A percentile compares a stretch with the other conserved stretches of the same genome.
These are phyloP conservation scores for Geotrupes spiniger DNA, from an alignment of 2,888 invertebrate species.

Conservation along the genomic window DNA sequence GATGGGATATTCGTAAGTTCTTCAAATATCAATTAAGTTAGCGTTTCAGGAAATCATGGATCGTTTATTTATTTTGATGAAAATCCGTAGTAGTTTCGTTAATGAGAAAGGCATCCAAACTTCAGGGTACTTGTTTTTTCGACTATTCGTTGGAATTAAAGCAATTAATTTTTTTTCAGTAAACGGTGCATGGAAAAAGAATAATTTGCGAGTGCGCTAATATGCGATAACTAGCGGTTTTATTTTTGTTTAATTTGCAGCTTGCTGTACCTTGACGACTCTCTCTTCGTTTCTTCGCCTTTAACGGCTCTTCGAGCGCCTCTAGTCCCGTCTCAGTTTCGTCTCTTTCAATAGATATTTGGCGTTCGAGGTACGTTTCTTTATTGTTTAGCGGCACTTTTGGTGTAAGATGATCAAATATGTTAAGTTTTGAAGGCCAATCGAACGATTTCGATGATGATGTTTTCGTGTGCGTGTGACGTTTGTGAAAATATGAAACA, in stretches of 20 bases:
- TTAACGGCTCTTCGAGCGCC: slow-evolving; percentile 66
- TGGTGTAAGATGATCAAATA: slow-evolving; percentile 24
- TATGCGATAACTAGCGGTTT: slow-evolving; percentile 13
- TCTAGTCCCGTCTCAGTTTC: slow-evolving; percentile 61
- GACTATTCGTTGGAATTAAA: too few species aligned
- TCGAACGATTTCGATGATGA: too few species aligned
- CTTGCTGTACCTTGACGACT: slow-evolving; percentile 60
- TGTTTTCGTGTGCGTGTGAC: too few species aligned
- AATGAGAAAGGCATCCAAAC: too few species aligned
- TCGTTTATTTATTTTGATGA: too few species aligned
- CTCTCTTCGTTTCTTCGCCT: slow-evolving; percentile 60
- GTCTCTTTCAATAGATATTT: slow-evolving; percentile 60
- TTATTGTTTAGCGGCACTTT: slow-evolving; percentile 66
- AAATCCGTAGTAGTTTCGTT: too few species aligned
- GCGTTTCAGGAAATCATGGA: too few species aligned
- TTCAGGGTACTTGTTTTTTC: too few species aligned
- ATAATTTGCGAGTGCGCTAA: slow-evolving; percentile 15
- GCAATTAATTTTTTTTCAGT: too few species aligned
- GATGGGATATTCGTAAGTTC: too few species aligned
- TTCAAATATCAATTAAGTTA: too few species aligned
- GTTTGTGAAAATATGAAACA: too few species aligned
- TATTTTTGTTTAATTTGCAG: slow-evolving; percentile 8
- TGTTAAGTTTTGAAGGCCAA: not conserved
- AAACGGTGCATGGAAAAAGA: not conserved
- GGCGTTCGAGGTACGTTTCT: slow-evolving; percentile 63